Percentiles rank a stretch among this genome's conserved stretches.
These are phyloP conservation scores for Pelusios castaneus DNA, from an alignment of 2,113 vertebrate genomes.

Conservation along the genomic window DNA sequence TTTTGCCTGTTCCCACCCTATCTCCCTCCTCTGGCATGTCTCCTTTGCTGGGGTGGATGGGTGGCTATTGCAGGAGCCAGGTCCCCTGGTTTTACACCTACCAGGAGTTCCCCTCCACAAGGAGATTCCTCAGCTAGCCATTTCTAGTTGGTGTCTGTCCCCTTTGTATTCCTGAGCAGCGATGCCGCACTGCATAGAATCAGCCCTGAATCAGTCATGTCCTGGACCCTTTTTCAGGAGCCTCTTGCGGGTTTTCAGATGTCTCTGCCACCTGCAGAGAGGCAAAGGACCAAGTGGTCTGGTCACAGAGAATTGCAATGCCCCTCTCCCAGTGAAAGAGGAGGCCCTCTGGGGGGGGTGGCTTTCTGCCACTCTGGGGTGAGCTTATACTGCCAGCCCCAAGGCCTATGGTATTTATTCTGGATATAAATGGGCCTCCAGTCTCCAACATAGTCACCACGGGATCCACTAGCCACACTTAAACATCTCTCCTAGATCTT, in stretches of 20 bases:
- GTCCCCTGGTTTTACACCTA: neutral
- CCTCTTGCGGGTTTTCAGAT: neutral
- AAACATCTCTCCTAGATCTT: neutral
- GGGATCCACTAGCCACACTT: neutral
- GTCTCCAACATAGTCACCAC: neutral
- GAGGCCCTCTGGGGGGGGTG: neutral
- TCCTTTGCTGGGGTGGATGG: neutral
- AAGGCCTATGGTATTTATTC: neutral
- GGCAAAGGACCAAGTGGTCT: neutral
- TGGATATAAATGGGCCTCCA: neutral
- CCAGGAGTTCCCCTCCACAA: neutral
- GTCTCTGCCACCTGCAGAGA: rapidly evolving
- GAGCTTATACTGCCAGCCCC: neutral
- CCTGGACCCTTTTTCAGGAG: neutral
- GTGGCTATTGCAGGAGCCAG: neutral
- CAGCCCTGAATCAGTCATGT: neutral
- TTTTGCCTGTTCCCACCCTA: neutral
- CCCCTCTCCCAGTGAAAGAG: no score
- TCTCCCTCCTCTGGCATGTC: neutral
- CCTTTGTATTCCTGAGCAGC: neutral
- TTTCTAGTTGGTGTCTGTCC: rapidly evolving
- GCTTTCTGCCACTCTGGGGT: neutral
- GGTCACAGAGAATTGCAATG: neutral
- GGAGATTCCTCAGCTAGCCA: neutral
- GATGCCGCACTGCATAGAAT: neutral